phyloP scores from a whole-genome alignment of 2,113 vertebrate species.

The Taxidea taxus region DNA sequence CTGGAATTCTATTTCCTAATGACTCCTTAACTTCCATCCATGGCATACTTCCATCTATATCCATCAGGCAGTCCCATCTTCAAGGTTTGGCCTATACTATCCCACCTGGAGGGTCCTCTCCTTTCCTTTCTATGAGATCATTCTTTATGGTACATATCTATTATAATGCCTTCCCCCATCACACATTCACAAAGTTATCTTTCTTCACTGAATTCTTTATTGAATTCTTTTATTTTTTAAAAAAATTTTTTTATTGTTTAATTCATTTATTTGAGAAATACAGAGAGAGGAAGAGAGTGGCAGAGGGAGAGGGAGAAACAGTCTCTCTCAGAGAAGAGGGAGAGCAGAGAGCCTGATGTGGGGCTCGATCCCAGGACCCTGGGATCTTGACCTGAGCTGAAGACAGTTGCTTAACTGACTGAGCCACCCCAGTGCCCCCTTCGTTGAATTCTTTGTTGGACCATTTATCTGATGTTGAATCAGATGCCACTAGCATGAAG shows the following conservation, averaged over 20 bases:
- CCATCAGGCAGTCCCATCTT: neutral
- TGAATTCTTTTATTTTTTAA: too few species aligned
- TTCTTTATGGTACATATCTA: neutral
- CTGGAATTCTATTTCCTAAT: neutral
- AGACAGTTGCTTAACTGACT: too few species aligned
- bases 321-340: too few species aligned
- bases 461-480: neutral
- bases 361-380: too few species aligned
- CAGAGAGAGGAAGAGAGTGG: too few species aligned
- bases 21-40: accelerated
- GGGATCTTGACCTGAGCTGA: too few species aligned
- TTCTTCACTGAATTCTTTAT: neutral
- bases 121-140: neutral
- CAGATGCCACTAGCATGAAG: neutral
- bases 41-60: neutral
- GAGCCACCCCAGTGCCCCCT: too few species aligned
- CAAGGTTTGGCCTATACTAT: neutral
- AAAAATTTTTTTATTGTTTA: too few species aligned
- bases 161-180: neutral
- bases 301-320: too few species aligned
- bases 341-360: too few species aligned
- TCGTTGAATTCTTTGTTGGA: neutral
- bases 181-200: neutral
- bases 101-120: neutral
- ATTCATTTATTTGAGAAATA: too few species aligned